Base-by-base conservation (phyloP, 2,113 vertebrate genomes). In the Australoheros scitulus region DNA sequence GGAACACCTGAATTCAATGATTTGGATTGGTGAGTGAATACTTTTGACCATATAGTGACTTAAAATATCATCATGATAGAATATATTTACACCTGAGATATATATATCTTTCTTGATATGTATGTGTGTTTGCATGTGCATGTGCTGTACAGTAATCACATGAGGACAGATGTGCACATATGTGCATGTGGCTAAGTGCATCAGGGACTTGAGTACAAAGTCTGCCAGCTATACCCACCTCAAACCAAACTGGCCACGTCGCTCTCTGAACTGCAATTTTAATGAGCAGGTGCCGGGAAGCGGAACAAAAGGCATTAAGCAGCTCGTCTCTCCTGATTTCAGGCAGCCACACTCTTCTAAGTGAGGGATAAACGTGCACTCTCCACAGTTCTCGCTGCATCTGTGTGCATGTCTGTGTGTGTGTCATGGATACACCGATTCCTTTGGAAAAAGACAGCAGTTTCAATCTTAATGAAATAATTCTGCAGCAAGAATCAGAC, bases 201-300 rank as follows among this genome's bases (percentile, higher is more conserved):
- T 77, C 79, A 81, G 77, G n/a, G 83, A 83, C 74, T 61, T 77
- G 34, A 83, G 61, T 59, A 10, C 58, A 75, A 68, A 86, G 72
- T 41, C 59, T 52, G 59, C 56, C 89, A 61, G 24, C 59, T 41
- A 22, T 38, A 80, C 59, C 78, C 58, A 22, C 74, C 34, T 63
- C 15, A 61, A 75, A 75, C 56, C 65, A 81, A 50, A 61, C 14
- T 10, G 55, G 41, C 65, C 43, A 57, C 14, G 58, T 78, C 41
- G 8, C 43, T 10, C 43, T 85, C 47, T 65, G 75, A 92, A 74
- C 68, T 5, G 20, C 68, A 58, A 59, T 86, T 92, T 89, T 89
- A 86, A 92, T 90, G 91, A 92, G 92, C 87, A 89, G 89, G 84
- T 90, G 89, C 83, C 84, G 47, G 59, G 78, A 85, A 76, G 26